Conservation (phyloP, 1,140 invertebrate species). For the Helicoverpa zea region DNA sequence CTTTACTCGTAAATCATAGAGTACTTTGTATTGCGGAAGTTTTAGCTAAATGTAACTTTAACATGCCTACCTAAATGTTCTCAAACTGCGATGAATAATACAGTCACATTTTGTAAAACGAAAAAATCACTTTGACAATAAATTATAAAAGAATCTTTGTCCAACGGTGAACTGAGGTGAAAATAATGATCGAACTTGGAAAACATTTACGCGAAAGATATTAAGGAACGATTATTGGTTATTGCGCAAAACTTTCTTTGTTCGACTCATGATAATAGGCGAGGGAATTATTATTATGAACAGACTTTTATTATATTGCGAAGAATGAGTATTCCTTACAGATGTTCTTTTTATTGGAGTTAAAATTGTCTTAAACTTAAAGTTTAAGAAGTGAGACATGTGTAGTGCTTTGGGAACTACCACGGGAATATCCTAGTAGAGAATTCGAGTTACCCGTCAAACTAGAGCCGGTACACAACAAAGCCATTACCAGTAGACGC, state of each 20-base stretch:
- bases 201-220: constrained; percentile 59
- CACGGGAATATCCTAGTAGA: constrained; percentile 61
- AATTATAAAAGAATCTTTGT: constrained; percentile 48
- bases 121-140: constrained; percentile 34
- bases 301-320: constrained; percentile 40
- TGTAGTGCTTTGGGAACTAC: constrained; percentile 62
- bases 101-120: constrained; percentile 32
- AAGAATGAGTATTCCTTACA: constrained; percentile 43
- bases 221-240: constrained; percentile 65
- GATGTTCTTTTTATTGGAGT: constrained; percentile 44
- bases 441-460: constrained; percentile 66
- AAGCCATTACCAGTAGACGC: constrained; percentile 69
- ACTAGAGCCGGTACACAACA: constrained; percentile 71
- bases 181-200: constrained; percentile 60
- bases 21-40: constrained; percentile 36
- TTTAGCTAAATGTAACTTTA: constrained; percentile 36
- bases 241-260: constrained; percentile 61
- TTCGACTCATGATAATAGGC: constrained; percentile 55
- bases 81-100: constrained; percentile 44
- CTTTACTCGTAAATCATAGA: constrained; percentile 49
- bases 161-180: constrained; percentile 45
- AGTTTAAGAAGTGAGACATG: constrained; percentile 53
- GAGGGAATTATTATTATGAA: constrained; percentile 55
- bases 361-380: constrained; percentile 42
- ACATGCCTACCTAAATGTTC: constrained; percentile 45